Conservation (phyloP, 2,113 vertebrate genomes). For the Callopanchax toddi region DNA sequence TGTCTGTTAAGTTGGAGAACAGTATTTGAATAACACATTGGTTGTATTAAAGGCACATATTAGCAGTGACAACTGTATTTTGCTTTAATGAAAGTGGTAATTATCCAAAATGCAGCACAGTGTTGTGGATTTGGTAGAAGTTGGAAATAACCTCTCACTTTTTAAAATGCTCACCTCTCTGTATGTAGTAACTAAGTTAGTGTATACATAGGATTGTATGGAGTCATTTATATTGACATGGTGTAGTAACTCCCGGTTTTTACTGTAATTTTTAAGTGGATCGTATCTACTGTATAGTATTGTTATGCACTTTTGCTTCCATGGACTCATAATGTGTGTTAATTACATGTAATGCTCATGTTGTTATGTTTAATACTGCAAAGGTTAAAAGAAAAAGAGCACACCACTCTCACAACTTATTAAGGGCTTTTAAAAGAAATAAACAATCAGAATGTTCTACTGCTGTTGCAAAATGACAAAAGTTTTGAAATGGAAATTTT, state of each 20-base stretch:
- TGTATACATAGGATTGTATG: slow-evolving; percentile 41
- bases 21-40: slow-evolving; percentile 40
- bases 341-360: slow-evolving; percentile 63
- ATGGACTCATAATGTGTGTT: slow-evolving; percentile 53
- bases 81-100: slow-evolving; percentile 60
- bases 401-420: slow-evolving; percentile 69
- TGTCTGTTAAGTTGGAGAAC: slow-evolving; percentile 39
- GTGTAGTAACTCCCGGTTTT: slow-evolving; percentile 56
- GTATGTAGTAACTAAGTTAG: slow-evolving; percentile 43
- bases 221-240: slow-evolving; percentile 44
- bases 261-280: slow-evolving; percentile 59
- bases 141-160: slow-evolving; percentile 40
- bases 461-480: slow-evolving; percentile 77
- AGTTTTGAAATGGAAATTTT: slow-evolving; percentile 75
- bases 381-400: slow-evolving; percentile 63
- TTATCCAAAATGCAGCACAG: slow-evolving; percentile 58
- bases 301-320: slow-evolving; percentile 75
- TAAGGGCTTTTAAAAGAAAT: slow-evolving; percentile 78
- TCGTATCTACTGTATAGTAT: slow-evolving; percentile 62
- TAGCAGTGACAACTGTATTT: slow-evolving; percentile 43
- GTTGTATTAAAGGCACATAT: slow-evolving; percentile 48
- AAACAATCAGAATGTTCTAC: slow-evolving; percentile 83
- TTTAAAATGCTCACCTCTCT: slow-evolving; percentile 37
- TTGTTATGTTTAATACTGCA: slow-evolving; percentile 52
- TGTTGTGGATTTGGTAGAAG: slow-evolving; percentile 43